phyloP scores from a whole-genome alignment of 2,888 invertebrate species.

The Machimus atricapillus region DNA sequence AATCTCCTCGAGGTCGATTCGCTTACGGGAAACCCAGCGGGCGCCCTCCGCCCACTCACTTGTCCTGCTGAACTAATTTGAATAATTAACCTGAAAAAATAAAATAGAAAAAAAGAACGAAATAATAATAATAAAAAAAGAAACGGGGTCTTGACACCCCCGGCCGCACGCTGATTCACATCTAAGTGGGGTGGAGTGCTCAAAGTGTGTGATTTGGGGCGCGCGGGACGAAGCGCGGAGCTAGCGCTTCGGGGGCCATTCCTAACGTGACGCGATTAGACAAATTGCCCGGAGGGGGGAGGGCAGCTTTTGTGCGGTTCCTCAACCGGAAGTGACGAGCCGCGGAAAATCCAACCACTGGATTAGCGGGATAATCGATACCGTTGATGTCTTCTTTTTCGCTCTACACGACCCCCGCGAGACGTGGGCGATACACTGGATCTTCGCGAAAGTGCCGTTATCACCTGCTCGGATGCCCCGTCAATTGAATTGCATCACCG shows the following conservation, averaged over 20 bases:
- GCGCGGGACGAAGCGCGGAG: not conserved
- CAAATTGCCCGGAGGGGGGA: not conserved
- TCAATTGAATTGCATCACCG: not conserved
- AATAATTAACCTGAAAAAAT: not conserved
- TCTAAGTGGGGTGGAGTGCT: not conserved
- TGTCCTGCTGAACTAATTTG: conserved; percentile 17
- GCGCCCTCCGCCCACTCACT: not conserved
- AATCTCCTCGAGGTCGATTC: not conserved
- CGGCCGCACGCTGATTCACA: not conserved
- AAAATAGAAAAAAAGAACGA: not conserved
- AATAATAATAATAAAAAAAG: not conserved
- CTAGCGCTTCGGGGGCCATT: not conserved
- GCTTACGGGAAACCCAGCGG: not conserved
- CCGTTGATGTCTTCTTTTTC: not conserved
- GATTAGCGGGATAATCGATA: conserved; percentile 32
- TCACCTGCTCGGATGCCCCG: not conserved
- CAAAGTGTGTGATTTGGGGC: not conserved
- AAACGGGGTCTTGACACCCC: not conserved
- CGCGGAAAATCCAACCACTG: not conserved
- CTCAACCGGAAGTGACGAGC: conserved; percentile 19
- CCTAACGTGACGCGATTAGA: conserved; percentile 1
- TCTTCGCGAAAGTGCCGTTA: not conserved
- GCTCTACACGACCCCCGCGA: not conserved
- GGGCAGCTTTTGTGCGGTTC: not conserved
- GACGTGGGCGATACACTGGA: not conserved